Percentiles rank a stretch among this genome's conserved stretches.
Evolutionary conservation across 2,113 vertebrate species (phyloP).

Genomic region (Phycodurus eques): DNA sequence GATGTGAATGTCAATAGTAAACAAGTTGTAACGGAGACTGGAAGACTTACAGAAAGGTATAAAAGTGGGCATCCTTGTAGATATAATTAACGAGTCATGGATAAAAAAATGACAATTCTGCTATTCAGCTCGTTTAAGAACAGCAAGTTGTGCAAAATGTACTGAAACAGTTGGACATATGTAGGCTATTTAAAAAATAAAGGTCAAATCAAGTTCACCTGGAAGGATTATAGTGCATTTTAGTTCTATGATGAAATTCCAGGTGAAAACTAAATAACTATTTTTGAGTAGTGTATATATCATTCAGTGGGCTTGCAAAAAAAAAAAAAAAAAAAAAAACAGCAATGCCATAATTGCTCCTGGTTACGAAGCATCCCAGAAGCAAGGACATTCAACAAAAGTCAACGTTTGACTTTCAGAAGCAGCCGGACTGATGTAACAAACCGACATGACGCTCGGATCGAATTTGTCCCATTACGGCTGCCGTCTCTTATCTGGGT

Average conservation of each 20-base stretch:
- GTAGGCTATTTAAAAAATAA: neutral
- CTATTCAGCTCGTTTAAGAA: neutral
- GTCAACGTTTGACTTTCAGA: conserved; percentile 8
- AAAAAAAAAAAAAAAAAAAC: neutral
- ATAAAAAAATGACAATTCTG: neutral
- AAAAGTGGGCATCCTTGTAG: too few relatives aligned
- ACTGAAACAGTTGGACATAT: neutral
- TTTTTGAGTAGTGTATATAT: neutral
- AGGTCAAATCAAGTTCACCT: neutral
- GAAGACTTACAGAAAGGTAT: too few relatives aligned
- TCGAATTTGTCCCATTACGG: neutral
- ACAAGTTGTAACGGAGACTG: too few relatives aligned
- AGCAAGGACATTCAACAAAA: neutral
- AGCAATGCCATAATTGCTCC: neutral
- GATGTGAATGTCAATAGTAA: too few relatives aligned
- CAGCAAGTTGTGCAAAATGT: neutral
- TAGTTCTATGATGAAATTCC: neutral
- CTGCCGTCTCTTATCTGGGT: conserved; percentile 27
- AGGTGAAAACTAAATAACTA: neutral
- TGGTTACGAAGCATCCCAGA: neutral
- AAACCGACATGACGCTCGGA: neutral
- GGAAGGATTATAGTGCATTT: neutral
- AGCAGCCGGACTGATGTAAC: conserved; percentile 39
- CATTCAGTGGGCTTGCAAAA: neutral
- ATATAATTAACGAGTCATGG: too few relatives aligned